Base-by-base conservation (phyloP, 2,113 vertebrate species). In the Rhynchomys soricoides region DNA sequence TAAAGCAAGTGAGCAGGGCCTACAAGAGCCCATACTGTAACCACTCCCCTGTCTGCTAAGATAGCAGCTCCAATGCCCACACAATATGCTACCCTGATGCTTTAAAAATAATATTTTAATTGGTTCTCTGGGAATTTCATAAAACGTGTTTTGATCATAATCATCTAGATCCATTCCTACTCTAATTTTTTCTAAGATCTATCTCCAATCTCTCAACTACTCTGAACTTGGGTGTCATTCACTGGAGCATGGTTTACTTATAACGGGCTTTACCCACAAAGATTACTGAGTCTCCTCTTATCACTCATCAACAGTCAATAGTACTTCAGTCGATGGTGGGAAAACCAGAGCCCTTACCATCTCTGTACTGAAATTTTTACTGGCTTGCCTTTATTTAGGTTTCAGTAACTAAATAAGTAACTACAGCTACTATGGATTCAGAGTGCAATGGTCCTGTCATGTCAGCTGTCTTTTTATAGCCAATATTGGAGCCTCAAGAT, bases 61-160 rank as follows among this genome's bases (percentile, higher is more conserved):
- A 70, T 0, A 77, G 75, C 1, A 24, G 59, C 3, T 52, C 8
- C n/a, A n/a, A 29, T 43, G 24, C 1, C 13, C 2, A 19, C 17
- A 26, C 8, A 85, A 3, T 85, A 31, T 45, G n/a, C 40, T 62
- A 83, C 59, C 13, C 7, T 62, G 24, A 6, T 83, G 7, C 24
- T 7, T 83, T 43, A 43, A 59, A 57, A 40, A 26, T 40, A 59
- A 16, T 16, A 62, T 83, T 83, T 85, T 29, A 64, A 52, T 17
- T 29, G 40, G 62, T 85, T 45, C 12, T 31, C 31, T 31, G 57
- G 64, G 15, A 85, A 64, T 85, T 57, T n/a, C 21, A 24, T 15
- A 55, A 26, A 57, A n/a, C 13, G 11, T 21, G 6, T 40, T 57
- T 82, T 52, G 19, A n/a, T 57, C 37, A 82, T n/a, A 26, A 31